Percentiles rank a stretch among this genome's conserved stretches.
Evolutionary conservation across 2,113 vertebrate species (phyloP).

Genomic region (Petroica traversi): DNA sequence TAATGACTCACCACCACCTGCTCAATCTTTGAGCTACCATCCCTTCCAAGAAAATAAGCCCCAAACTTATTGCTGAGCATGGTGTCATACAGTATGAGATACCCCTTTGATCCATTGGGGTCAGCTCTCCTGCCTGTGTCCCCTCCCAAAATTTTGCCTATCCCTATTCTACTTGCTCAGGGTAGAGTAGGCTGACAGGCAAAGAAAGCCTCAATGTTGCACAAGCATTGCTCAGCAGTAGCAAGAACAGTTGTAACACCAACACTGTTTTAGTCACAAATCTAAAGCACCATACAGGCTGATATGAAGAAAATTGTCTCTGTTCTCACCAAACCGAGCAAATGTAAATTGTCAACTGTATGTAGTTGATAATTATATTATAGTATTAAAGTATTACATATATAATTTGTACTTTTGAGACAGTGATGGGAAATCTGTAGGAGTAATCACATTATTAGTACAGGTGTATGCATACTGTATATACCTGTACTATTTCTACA

Average conservation of each 20-base stretch:
- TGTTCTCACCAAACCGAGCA: not conserved
- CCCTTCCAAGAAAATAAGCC: not conserved
- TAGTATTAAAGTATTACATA: too few relatives aligned
- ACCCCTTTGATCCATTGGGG: accelerated
- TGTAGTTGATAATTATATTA: too few relatives aligned
- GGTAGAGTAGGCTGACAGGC: not conserved
- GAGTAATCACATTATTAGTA: not conserved
- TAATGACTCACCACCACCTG: not conserved
- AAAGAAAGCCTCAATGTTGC: not conserved
- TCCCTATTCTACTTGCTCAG: not conserved
- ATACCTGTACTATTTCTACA: too few relatives aligned
- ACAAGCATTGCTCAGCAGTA: not conserved
- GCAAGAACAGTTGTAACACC: not conserved
- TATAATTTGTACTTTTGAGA: not conserved
- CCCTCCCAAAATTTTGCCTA: not conserved
- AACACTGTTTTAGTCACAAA: not conserved
- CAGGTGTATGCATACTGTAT: not conserved
- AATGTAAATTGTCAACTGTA: not conserved
- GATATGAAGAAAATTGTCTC: not conserved
- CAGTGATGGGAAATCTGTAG: not conserved
- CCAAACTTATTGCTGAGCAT: not conserved
- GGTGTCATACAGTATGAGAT: not conserved
- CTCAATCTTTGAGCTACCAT: not conserved
- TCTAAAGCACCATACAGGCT: not conserved
- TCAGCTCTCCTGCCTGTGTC: accelerated